Evolutionary conservation across 1,140 invertebrate genomes (phyloP).

Genomic region (Thaumetopoea pityocampa): DNA sequence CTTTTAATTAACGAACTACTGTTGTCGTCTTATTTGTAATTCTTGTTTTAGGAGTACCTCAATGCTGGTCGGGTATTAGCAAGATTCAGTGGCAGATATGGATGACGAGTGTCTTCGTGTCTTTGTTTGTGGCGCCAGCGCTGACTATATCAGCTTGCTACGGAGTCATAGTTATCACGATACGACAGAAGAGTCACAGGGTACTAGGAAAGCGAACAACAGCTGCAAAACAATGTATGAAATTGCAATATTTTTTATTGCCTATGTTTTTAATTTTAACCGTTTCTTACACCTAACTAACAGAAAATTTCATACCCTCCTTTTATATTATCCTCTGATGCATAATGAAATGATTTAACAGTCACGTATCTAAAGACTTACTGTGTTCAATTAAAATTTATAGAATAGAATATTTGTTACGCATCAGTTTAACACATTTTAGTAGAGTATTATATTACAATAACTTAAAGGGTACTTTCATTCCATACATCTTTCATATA

Average conservation of each 20-base stretch:
- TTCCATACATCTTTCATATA: no score
- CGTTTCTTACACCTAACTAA: no score
- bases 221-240: conserved; percentile 61
- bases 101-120: conserved; percentile 88
- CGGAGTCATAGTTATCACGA: conserved; percentile 93
- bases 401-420: no score
- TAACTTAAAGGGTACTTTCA: no score
- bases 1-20: not conserved
- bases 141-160: conserved; percentile 95
- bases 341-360: no score
- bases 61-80: conserved; percentile 93
- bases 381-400: no score
- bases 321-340: no score
- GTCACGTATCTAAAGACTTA: no score
- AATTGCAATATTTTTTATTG: not conserved
- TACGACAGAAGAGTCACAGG: conserved; percentile 87
- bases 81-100: conserved; percentile 91
- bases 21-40: not conserved
- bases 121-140: conserved; percentile 91
- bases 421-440: no score
- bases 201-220: conserved; percentile 70
- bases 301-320: no score
- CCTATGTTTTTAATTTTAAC: not conserved
- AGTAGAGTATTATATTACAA: no score
- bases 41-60: conserved; percentile 63